Evolutionary conservation across 2,113 vertebrate species (phyloP).

Genomic region (Pyrgilauda ruficollis): DNA sequence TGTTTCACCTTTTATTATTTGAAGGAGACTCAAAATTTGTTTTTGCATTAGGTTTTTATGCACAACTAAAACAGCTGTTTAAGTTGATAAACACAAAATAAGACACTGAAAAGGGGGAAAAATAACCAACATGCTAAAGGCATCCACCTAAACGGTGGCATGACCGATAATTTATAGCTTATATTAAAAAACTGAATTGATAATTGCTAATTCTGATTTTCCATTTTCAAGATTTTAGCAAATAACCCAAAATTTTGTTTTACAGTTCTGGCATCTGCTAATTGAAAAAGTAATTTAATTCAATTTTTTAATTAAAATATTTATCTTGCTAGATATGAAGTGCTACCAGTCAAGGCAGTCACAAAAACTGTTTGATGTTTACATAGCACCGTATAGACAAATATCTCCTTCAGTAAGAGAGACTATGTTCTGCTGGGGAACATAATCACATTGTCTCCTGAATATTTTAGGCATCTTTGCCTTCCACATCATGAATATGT

Average conservation of each 20-base stretch:
- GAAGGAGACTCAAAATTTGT: background rate
- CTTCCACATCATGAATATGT: background rate
- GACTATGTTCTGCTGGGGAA: background rate
- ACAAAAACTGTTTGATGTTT: background rate
- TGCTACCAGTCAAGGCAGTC: slow-evolving; percentile 1
- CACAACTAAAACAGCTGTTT: background rate
- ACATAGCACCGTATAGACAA: background rate
- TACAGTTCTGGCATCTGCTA: background rate
- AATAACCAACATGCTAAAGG: background rate
- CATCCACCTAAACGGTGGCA: background rate
- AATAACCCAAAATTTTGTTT: background rate
- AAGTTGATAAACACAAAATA: slow-evolving; percentile 17
- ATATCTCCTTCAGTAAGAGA: background rate
- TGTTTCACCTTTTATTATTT: background rate
- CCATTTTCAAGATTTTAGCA: background rate
- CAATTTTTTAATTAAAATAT: slow-evolving; percentile 1
- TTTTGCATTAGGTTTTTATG: background rate
- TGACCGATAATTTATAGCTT: background rate
- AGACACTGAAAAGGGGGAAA: slow-evolving; percentile 9
- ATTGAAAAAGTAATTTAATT: background rate
- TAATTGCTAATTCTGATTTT: background rate
- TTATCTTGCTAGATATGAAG: background rate
- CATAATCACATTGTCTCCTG: background rate
- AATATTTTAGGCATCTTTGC: slow-evolving; percentile 1
- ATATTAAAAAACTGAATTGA: background rate